Base-by-base conservation (phyloP, 2,113 vertebrate species). In the Dicerorhinus sumatrensis region DNA sequence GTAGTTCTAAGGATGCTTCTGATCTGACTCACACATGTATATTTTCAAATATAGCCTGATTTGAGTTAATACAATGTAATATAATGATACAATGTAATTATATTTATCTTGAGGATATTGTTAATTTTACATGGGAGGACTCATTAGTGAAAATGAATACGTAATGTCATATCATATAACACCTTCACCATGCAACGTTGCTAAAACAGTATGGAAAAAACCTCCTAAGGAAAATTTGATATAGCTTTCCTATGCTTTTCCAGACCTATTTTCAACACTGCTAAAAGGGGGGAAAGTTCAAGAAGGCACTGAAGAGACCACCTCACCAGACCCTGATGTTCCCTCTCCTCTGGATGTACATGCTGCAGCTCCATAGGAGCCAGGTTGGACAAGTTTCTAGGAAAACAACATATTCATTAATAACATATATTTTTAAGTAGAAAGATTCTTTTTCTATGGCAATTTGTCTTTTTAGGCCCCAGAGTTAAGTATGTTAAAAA, bases 161-260 rank as follows among this genome's bases (percentile, higher is more conserved):
- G 6, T 23, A 69, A 77, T 94, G 63, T 63, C 31, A 9, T 93
- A 58, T 51, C 83, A 86, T 89, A 79, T 62, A 88, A 58, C 5
- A 21, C 75, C 87, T 92, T 95, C 93, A 36, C 29, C 70, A 42
- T 75, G 76, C 33, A 65, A 82, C 77, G 33, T 79, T 97, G 60
- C 69, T 70, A 86, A 93, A 70, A 86, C 39, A 83, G 51, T 94
- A 62, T 70, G 80, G 77, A 42, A 81, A 48, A 96, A 96, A 75
- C 80, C 85, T 69, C 62, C 70, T 96, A 95, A 98, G 97, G 93
- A 97, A 98, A 93, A 96, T 87, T 96, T 98, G 91, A 75, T 98
- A 70, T 5, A 89, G 92, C 48, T 98, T 98, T 97, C 79, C 81
- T 97, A 88, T 97, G 82, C 80, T 91, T 97, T 98, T 97, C 97